Base-by-base conservation (phyloP, 1,140 invertebrate species). In the Paramacrobiotus metropolitanus region DNA sequence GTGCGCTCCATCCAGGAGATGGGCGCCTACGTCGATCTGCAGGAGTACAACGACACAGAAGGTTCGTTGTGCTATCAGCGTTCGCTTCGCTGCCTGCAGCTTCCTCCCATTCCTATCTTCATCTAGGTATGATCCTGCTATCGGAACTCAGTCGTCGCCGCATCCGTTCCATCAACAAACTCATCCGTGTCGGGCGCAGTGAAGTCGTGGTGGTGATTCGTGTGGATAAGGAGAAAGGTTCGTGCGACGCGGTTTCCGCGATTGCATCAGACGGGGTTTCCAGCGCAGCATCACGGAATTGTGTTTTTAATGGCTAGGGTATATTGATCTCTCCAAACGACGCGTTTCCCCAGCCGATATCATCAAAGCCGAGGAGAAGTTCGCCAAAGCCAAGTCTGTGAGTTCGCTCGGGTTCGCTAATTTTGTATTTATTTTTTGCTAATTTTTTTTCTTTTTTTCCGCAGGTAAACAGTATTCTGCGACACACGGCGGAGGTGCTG, bases 21-120 rank as follows among this genome's bases (percentile, higher is more conserved):
- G 93, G 95, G 95, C 63, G 94, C 94, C 2, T 99, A 99, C 74
- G 95, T 97, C 2, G 86, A 94, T 73, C 75, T 99, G 59, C 75
- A 97, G 60, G 94, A 98, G 76, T 99, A 98, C 71, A 96, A 99
- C 73, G 93, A 96, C 69, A 97, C 95, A 65, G 94, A 97, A 75
- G 94, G 94, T 67, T 45, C n/a, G 20, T 1, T 18, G 34, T 66
- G 2, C 31, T 31, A 29, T 31, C 30, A 30, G 28, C 63, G 18
- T 64, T 24, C 29, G 3, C 24, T 20, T 21, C 21, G 30, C n/a
- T 61, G 21, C 15, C 29, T 62, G 2, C 61, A 2, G 20, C 29
- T 21, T 21, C n/a, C 20, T 4, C 59, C 18, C 20, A 44, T 21
- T 21, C 24, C n/a, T 44, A 1, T 67, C 64, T 72, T 63, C 21